Base-by-base conservation (phyloP, 2,113 vertebrate species). In the Fregetta grallaria region DNA sequence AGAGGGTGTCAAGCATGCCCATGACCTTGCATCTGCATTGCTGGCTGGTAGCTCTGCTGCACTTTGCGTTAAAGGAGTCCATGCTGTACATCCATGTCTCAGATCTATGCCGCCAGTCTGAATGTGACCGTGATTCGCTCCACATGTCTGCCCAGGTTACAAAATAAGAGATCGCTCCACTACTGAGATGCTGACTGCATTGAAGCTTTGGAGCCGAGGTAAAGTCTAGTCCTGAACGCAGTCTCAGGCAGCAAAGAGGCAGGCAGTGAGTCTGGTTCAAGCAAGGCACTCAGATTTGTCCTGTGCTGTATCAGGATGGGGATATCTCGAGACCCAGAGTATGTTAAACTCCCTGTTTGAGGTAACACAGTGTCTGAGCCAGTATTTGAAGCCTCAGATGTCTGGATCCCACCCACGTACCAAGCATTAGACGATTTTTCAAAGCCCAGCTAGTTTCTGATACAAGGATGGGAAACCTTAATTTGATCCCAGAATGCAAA, bases 401-500 rank as follows among this genome's bases (percentile, higher is more conserved):
- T 75, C 89, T 92, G 73, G 45, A 86, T 93, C 72, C 68, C 79
- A 86, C 88, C 36, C 73, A 90, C 13, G 0, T 74, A 71, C 56
- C 58, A 85, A 85, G 44, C 53, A 73, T 65, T 82, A 94, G 75
- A 75, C 65, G 20, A 65, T 70, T 91, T 95, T 90, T 84, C 76
- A 94, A 91, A 94, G 76, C 70, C 62, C 71, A 79, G 77, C 36
- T 75, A 92, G 74, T 76, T 94, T 91, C 84, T 92, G 66, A 76
- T 82, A 79, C 29, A 53, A 70, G 66, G 53, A 76, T 73, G 55
- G 70, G 94, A 80, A 95, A 94, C 84, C 82, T 92, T 92, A 82
- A 84, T 94, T 96, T 97, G 93, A 93, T 96, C 93, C 32, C 63
- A 95, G 72, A 88, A 91, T 88, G 80, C 70, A 91, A 92, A 96